Evolutionary conservation across 1,140 invertebrate species (phyloP).

Genomic region (Periplaneta americana): DNA sequence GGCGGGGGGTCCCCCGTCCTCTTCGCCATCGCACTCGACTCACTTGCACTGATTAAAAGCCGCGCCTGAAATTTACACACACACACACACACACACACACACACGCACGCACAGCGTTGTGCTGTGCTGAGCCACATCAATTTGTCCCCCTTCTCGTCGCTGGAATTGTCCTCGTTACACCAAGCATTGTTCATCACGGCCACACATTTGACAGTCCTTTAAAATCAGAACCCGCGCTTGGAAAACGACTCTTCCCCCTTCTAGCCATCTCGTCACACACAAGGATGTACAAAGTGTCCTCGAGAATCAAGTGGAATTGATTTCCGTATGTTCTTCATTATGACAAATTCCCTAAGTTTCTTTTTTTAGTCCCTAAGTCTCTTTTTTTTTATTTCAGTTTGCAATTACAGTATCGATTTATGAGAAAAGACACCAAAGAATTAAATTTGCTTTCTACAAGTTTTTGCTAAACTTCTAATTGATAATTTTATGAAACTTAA

Average conservation of each 20-base stretch:
- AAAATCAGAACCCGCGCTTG: not conserved
- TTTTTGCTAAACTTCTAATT: no score
- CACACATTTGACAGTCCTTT: not conserved
- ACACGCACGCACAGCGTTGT: not conserved
- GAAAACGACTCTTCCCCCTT: not conserved
- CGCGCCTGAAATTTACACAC: not conserved
- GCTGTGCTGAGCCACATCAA: not conserved
- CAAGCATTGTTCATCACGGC: not conserved
- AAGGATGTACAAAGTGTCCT: not conserved
- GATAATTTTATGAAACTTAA: no score
- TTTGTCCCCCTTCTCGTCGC: not conserved
- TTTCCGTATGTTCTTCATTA: no score
- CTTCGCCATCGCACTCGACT: not conserved
- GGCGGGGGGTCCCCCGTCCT: not conserved
- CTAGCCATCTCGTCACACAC: not conserved
- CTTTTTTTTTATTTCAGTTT: no score
- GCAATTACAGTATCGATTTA: no score
- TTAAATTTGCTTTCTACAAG: no score
- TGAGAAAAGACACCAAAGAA: no score
- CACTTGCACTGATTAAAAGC: slow-evolving; percentile 9
- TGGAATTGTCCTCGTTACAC: not conserved
- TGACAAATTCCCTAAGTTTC: no score
- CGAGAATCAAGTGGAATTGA: no score
- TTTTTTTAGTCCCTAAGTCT: no score
- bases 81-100: not conserved